Base-by-base conservation (phyloP, 1,140 invertebrate genomes). In the Drosophila sturtevanti region DNA sequence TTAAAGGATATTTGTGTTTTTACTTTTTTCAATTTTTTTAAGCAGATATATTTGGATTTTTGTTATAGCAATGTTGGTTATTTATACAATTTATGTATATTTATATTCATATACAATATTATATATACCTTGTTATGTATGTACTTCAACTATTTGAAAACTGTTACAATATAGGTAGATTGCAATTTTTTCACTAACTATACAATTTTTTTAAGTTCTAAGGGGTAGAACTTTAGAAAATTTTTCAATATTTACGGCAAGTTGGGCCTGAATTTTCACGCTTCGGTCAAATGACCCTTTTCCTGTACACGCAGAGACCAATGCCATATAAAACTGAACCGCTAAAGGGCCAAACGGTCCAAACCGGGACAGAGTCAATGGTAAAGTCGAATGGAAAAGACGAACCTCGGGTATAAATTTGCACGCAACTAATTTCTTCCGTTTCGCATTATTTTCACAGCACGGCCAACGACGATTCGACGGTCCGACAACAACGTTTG, bases 361-460 rank as follows among this genome's bases (percentile, higher is more conserved):
- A 44, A 31, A 31, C 4, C 27, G 27, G 2, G 7, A 1, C 6
- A 4, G 27, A 7, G 27, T 31, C 3, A 31, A 16, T 1, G 38
- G 37, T n/a, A 38, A 41, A 41, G 31, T 21, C 24, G n/a, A 55
- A 54, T 66, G 38, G 72, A 54, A 41, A 60, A 68, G 67, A 64
- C 79, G 69, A 78, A 51, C 72, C 67, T 75, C 67, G 54, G 74
- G 79, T 80, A 89, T 89, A 89, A 89, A 89, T 89, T 89, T 89
- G 85, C 84, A 89, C 84, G 85, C 84, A 89, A 89, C 84, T 89
- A 89, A 89, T 89, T 89, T 89, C 84, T 89, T 89, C 84, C 84
- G 84, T 89, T 84, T 89, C 85, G 84, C 84, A 89, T 89, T 89
- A 89, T 89, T 89, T 87, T 89, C 85, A 69, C 84, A 80, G 79